These are phyloP conservation scores for Leucophenga montana DNA, from an alignment of 2,888 invertebrate species.

Conservation along the genomic window DNA sequence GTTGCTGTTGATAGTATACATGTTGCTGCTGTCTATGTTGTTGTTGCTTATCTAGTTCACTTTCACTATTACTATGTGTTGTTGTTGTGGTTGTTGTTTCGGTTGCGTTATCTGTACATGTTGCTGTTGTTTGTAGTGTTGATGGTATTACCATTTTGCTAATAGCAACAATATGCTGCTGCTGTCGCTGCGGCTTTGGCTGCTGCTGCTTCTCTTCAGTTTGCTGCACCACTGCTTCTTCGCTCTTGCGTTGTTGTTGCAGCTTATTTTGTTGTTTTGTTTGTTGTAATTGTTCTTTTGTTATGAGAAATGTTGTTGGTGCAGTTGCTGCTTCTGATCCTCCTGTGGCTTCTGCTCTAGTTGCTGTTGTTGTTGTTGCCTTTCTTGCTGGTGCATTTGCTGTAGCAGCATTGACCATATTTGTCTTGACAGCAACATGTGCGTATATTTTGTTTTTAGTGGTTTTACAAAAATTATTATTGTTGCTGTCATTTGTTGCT, in stretches of 20 bases:
- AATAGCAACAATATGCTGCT: constrained; percentile 69
- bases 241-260: constrained; percentile 71
- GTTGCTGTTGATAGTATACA: constrained; percentile 73
- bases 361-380: constrained; percentile 73
- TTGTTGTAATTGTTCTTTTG: constrained; percentile 45
- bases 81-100: constrained; percentile 69
- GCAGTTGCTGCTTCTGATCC: constrained; percentile 4
- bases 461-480: constrained; percentile 37
- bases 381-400: constrained; percentile 56
- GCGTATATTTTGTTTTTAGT: constrained; percentile 47
- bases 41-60: constrained; percentile 74
- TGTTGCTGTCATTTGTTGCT: constrained; percentile 6
- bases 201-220: constrained; percentile 41
- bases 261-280: constrained; percentile 30
- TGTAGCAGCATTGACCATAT: constrained; percentile 62
- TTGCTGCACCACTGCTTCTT: constrained; percentile 71
- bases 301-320: constrained; percentile 60
- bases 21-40: constrained; percentile 77
- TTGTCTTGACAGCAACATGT: constrained; percentile 62
- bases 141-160: constrained; percentile 73
- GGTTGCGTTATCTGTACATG: constrained; percentile 76
- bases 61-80: constrained; percentile 17
- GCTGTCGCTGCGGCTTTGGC: constrained; percentile 73
- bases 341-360: constrained; percentile 66
- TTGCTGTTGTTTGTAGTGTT: constrained; percentile 78